Evolutionary conservation across 2,888 invertebrate species (phyloP), one percentile per base, ranked within the genome.

Genomic region (Drosophila melanosoma): DNA sequence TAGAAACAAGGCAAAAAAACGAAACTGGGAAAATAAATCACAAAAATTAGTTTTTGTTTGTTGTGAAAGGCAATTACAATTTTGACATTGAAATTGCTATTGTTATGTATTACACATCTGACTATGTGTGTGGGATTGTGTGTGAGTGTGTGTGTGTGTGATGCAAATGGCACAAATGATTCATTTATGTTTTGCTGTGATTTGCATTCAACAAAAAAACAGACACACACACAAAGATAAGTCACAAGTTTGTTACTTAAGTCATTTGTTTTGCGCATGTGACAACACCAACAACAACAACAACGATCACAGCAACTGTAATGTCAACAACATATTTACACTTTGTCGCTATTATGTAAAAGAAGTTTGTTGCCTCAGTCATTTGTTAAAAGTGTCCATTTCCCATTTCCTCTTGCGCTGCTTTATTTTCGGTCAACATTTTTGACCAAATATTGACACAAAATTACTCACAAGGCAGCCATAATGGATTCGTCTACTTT

Each of bases 51-150:
- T 66, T 49, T 12, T 58, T 54, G 59, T 60, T 26, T 70, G 48
- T 42, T 64, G 48, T 59, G 56, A 76, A 57, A 69, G 74, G 69
- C 74, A 82, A 84, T 85, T 87, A 85, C 72, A 82, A 54, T 67
- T 80, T 76, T 85, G 88, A 79, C 83, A 84, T 87, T 84, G 83
- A 84, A 83, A 71, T 38, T 54, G 59, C 33, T 60, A 63, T 67
- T 74, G 76, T 64, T 38, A 45, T 53, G 33, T 54, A 33, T 71
- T 58, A 71, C 64, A 64, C 29, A 63, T 20, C 35, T 15, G 38
- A 2, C 15, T 12, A 7, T 15, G 12, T 8, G 33, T 33, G 32
- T 4, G 15, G 11, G 54, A n/a, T n/a, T 29, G 35, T 52, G 20
- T 36, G 23, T 62, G 53, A 38, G 48, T 64, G 45, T 57, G 33